Percentiles rank a stretch among this genome's conserved stretches.
Conservation (phyloP, 2,113 vertebrate species). For the Cynoglossus semilaevis region DNA sequence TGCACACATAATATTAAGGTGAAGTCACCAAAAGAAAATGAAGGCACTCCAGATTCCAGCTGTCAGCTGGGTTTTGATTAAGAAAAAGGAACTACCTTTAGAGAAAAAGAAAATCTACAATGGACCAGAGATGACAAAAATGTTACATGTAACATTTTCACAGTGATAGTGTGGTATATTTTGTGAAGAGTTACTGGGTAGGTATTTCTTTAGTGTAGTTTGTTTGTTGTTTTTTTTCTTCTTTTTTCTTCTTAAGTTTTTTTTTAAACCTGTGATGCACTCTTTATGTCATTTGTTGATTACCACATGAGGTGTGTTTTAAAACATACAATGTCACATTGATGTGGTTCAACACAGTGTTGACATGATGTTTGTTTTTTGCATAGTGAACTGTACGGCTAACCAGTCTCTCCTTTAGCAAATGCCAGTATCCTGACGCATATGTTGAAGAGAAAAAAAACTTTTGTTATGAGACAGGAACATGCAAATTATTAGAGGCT, state of each 20-base stretch:
- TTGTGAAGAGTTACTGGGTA: conserved; percentile 3
- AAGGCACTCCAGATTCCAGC: conserved; percentile 43
- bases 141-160: conserved; percentile 6
- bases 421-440: background rate
- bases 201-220: too few species aligned
- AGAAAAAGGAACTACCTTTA: conserved; percentile 1
- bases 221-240: too few species aligned
- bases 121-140: conserved; percentile 14
- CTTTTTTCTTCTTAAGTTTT: too few species aligned
- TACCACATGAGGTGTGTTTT: too few species aligned
- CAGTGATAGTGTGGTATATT: conserved; percentile 9
- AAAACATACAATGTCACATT: conserved; percentile 5
- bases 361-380: conserved; percentile 10
- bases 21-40: conserved; percentile 42
- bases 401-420: conserved; percentile 7
- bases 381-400: conserved; percentile 1
- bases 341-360: conserved; percentile 33
- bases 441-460: too few species aligned
- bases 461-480: background rate
- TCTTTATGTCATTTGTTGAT: too few species aligned
- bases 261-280: too few species aligned
- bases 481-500: conserved; percentile 51
- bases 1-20: background rate
- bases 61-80: conserved; percentile 23
- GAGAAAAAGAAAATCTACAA: conserved; percentile 1